Base-by-base conservation (phyloP, 2,113 vertebrate species). In the Cavia porcellus region DNA sequence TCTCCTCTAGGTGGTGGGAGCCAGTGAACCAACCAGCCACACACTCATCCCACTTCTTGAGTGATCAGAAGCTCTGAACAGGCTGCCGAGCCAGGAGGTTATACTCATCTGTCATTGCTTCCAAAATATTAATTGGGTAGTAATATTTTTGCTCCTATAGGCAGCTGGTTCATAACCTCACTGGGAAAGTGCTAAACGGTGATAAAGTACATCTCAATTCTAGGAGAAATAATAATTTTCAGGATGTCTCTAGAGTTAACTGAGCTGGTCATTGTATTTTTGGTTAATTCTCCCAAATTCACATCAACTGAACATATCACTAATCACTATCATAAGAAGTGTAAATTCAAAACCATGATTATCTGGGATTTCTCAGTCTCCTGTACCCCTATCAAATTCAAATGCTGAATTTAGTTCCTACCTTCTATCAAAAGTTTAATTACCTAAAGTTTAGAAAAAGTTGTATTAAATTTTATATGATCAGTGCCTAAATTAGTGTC, bases 51-150 rank as follows among this genome's bases (percentile, higher is more conserved):
- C 50, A 42, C 86, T 64, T 96, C 90, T 96, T 97, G 88, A 86
- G 47, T 35, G 85, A 96, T 96, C 96, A 96, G 96, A 92, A 79
- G 22, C 93, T 86, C 86, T 7, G 96, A 97, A 97, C 97, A 97
- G 97, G 96, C 97, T 94, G 95, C 95, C 64, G 77, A 96, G 97
- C 95, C 96, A 94, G 61, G 85, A 96, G 97, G 97, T 97, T 94
- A 97, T n/a, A 24, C 17, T 19, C 25, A 42, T 68, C 88, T 96
- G 96, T 96, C 97, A 89, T 4, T 66, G 96, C 96, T 97, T 97
- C 97, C 97, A 98, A 98, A 98, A 97, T 96, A 98, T 97, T 98
- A 98, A 97, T 98, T 97, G 97, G 95, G 97, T 96, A 96, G 97
- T 97, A 96, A 97, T 96, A 98, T 94, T 96, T 97, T 93, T 91